Evolutionary conservation across 2,113 vertebrate species (phyloP), one percentile per base, ranked within the genome.

Genomic region (Petroica traversi): DNA sequence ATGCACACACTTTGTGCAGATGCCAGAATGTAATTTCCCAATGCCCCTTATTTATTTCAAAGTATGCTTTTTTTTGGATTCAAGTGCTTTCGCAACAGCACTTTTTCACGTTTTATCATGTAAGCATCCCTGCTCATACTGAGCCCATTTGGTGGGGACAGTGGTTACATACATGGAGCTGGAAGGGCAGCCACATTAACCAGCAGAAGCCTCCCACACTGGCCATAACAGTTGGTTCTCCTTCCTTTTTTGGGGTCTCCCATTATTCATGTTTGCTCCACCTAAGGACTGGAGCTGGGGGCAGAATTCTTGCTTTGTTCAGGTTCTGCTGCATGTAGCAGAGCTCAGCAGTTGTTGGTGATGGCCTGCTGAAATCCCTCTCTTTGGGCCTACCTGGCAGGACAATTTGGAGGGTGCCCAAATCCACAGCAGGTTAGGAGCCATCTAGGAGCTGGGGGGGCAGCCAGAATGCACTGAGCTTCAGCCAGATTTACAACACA

Each of bases 11-110:
- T 97, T 95, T 94, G 97, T 92, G 83, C 74, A 52, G 58, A 94
- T 97, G 94, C 97, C 98, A 97, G 94, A 95, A 96, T 69, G 76
- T 87, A 90, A 93, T 97, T 97, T 98, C 97, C 95, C 95, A 97
- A 62, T 95, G 93, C 64, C 49, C 74, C 62, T 48, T 95, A 55
- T 73, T 96, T 87, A 89, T 95, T 97, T 97, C 85, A 66, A 96
- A 97, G 49, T 34, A 76, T 82, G 69, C 45, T 85, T 92, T 96
- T 96, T 95, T 94, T 59, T 85, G 67, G 67, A 94, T 93, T 95
- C 43, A 79, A 89, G 45, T 82, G 55, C 72, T 88, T 92, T 88
- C 94, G 88, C 82, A 77, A 77, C 31, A 51, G 59, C 43, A 54
- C 49, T 74, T 93, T 89, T 95, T 58, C 58, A 87, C 8, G 20